Evolutionary conservation across 2,888 invertebrate species (phyloP).

Genomic region (Acronicta psi): DNA sequence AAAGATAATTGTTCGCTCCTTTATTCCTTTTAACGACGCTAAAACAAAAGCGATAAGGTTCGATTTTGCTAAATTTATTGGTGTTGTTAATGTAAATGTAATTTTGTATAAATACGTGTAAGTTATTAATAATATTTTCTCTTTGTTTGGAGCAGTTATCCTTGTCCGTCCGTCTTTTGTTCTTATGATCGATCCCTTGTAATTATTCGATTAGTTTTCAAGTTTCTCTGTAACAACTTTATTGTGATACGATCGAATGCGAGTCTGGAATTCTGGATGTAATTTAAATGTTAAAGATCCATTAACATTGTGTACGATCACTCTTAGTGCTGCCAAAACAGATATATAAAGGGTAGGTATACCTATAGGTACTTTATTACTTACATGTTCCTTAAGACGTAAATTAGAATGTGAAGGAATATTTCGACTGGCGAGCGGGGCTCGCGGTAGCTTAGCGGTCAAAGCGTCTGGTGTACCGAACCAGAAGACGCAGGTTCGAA

Average conservation of each 20-base stretch:
- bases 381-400: no score
- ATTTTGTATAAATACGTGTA: conserved; percentile 49
- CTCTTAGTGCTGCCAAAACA: neutral
- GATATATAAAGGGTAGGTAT: no score
- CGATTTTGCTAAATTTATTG: conserved; percentile 1
- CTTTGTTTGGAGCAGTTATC: conserved; percentile 63
- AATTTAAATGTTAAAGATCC: conserved; percentile 28
- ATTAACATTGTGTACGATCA: neutral
- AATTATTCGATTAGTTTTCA: conserved; percentile 57
- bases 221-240: conserved; percentile 44
- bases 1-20: conserved; percentile 50
- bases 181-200: conserved; percentile 52
- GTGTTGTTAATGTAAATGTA: conserved; percentile 7
- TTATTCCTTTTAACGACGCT: conserved; percentile 23
- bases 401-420: no score
- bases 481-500: no score
- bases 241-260: conserved; percentile 39
- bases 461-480: no score
- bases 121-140: conserved; percentile 75
- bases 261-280: conserved; percentile 7
- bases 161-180: conserved; percentile 58
- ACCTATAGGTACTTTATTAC: no score
- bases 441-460: no score
- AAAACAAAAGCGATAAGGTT: conserved; percentile 24
- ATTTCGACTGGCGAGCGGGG: no score